Conservation (phyloP, 2,113 vertebrate species). For the Macaca nemestrina region DNA sequence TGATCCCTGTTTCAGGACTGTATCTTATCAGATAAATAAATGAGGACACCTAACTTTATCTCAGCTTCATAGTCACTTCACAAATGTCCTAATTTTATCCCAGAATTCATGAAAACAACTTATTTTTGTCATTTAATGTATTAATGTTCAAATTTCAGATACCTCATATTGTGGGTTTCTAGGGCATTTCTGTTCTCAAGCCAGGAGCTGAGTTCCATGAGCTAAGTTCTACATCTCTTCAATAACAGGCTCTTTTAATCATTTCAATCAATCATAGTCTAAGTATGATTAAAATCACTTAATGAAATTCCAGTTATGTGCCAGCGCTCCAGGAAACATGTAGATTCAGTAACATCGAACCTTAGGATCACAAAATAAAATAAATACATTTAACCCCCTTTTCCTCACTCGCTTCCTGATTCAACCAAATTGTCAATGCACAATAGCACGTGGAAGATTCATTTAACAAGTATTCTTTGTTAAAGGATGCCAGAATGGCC, state of each 20-base stretch:
- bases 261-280: neutral
- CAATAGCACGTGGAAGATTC: neutral
- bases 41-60: slow-evolving; percentile 22
- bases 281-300: neutral
- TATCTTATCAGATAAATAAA: slow-evolving; percentile 31
- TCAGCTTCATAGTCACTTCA: slow-evolving; percentile 52
- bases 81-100: slow-evolving; percentile 57
- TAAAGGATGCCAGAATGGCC: neutral
- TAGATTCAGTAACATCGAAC: neutral
- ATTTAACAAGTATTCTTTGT: neutral
- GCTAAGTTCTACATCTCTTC: neutral
- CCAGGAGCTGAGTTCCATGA: neutral
- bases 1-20: neutral
- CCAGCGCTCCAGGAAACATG: neutral
- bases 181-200: slow-evolving; percentile 46
- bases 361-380: slow-evolving; percentile 10
- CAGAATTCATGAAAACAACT: slow-evolving; percentile 57
- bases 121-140: slow-evolving; percentile 68
- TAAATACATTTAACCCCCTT: neutral
- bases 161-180: slow-evolving; percentile 28
- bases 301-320: neutral
- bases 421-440: neutral
- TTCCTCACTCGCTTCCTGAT: slow-evolving; percentile 36
- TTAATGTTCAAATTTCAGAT: slow-evolving; percentile 38
- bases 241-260: neutral